Base-by-base conservation (phyloP, 2,888 invertebrate species). In the Patella caerulea region DNA sequence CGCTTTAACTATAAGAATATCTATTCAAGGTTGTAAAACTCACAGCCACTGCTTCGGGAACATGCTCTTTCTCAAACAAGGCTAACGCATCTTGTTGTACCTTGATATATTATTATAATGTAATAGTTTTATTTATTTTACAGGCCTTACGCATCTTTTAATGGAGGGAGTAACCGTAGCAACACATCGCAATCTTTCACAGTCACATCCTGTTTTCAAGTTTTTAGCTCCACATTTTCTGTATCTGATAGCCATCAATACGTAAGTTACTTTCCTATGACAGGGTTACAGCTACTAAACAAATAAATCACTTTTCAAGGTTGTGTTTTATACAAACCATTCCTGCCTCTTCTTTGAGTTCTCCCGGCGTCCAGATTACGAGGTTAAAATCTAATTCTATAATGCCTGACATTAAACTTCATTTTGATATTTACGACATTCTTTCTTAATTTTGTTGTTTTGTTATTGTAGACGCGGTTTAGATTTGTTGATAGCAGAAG, bases 201-300 rank as follows among this genome's bases (percentile, higher is more conserved):
- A 89, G 24, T 92, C 92, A 19, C 93, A 93, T 84, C 93, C 93
- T 0, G 81, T 93, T 71, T 92, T 91, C 87, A 91, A 91, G 83
- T 90, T 93, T 3, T 86, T 93, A 76, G 92, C 92, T 2, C 92
- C 93, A 4, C 93, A 93, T 83, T 92, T 93, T 82, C 89, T 92
- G 55, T 92, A 91, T 84, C 89, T 93, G 4, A 86, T 93, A 3
- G 92, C 92, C 34, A 92, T 93, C 74, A 92, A 93, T 82, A 86
- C 89, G 92, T 92, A 86, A 86, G 90, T 83, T 70, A 59, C 77
- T 9, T 45, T 45, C 45, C 45, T 9, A 9, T 45, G 45, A 45
- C 45, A 9, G 7, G 45, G 34, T n/a, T 54, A 52, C 14, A 17
- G 1, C 45, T 4, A 52, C 24, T 4, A 52, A 45, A n/a, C 24